phyloP scores from a whole-genome alignment of 2,113 vertebrate genomes.

The Numenius arquata region DNA sequence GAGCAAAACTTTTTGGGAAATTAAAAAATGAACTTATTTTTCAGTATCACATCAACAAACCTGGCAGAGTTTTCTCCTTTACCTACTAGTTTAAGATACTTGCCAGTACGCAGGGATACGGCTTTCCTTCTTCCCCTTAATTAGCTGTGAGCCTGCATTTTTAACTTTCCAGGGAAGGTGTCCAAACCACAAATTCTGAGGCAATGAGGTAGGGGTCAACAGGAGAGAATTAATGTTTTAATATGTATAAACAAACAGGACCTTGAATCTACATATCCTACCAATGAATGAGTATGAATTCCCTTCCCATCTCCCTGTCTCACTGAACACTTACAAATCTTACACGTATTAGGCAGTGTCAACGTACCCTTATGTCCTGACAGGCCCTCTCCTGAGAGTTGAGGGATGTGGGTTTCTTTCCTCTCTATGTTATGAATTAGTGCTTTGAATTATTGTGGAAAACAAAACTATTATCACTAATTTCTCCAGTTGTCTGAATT shows the following conservation, averaged over 20 bases:
- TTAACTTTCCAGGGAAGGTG: neutral
- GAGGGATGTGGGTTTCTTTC: slow-evolving; percentile 6
- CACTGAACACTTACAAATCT: neutral
- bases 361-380: neutral
- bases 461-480: neutral
- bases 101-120: neutral
- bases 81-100: neutral
- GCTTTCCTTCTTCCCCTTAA: neutral
- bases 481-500: neutral
- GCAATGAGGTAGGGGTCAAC: neutral
- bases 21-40: neutral
- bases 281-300: neutral
- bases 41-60: neutral
- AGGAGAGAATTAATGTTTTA: neutral
- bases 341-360: neutral
- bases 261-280: neutral
- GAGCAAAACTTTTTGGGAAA: neutral
- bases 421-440: neutral
- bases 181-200: slow-evolving; percentile 36
- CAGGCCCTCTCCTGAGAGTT: neutral
- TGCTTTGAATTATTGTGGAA: slow-evolving; percentile 8
- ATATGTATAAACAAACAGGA: neutral
- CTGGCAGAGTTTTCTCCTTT: neutral
- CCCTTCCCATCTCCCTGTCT: neutral
- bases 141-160: neutral